A percentile compares a stretch with the other conserved stretches of the same genome.
Conservation (phyloP, 2,113 vertebrate species). For the Halichoeres trimaculatus region DNA sequence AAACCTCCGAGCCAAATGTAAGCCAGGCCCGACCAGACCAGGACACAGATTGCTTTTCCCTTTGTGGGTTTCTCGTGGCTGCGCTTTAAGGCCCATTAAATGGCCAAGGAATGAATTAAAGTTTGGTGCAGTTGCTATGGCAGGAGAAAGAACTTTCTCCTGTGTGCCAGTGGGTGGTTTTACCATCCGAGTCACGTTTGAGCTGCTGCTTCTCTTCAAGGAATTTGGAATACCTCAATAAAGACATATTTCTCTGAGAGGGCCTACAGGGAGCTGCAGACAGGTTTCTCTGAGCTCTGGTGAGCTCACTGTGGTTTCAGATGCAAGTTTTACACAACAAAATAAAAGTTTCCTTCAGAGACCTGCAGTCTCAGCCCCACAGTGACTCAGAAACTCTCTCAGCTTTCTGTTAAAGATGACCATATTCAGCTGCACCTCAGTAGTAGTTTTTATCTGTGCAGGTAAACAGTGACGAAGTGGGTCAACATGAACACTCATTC, state of each 20-base stretch:
- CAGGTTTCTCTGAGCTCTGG: too few relatives aligned
- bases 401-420: neutral
- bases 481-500: conserved; percentile 43
- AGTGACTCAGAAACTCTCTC: neutral
- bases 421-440: neutral
- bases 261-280: too few relatives aligned
- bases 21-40: neutral
- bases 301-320: too few relatives aligned
- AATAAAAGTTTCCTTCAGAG: too few relatives aligned
- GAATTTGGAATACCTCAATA: conserved; percentile 4
- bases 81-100: conserved; percentile 35
- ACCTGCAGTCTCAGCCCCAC: neutral
- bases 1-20: conserved; percentile 22
- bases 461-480: conserved; percentile 40
- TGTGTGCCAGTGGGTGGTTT: conserved; percentile 16
- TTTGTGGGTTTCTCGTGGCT: conserved; percentile 40
- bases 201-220: conserved; percentile 12
- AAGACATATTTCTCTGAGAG: neutral
- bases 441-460: neutral
- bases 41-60: conserved; percentile 44
- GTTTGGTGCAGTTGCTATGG: conserved; percentile 45
- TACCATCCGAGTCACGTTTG: conserved; percentile 40
- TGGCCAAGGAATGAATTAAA: conserved; percentile 49
- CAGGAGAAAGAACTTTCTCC: conserved; percentile 21
- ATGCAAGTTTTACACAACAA: too few relatives aligned